These are phyloP conservation scores for Drosophila triauraria DNA, from an alignment of 1,140 invertebrate genomes.

Conservation along the genomic window DNA sequence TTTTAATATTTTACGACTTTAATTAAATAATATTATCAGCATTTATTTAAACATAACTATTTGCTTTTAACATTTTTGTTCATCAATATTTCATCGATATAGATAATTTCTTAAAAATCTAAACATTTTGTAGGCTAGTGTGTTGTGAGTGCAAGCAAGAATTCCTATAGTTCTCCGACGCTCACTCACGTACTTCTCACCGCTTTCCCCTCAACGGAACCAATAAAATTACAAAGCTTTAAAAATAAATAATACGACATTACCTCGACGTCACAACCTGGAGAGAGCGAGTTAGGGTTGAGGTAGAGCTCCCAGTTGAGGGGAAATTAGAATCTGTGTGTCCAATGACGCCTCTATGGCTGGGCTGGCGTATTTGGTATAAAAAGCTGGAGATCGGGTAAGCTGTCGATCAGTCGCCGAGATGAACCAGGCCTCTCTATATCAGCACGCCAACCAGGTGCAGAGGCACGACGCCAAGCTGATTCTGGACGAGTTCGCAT, in stretches of 20 bases:
- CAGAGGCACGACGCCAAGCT: constrained; percentile 89
- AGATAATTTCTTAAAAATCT: no score
- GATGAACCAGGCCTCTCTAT: constrained; percentile 81
- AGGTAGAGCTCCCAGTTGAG: not conserved
- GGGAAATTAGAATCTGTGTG: constrained; percentile 16
- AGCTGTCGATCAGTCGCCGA: constrained; percentile 45
- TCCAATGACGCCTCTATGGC: constrained; percentile 26
- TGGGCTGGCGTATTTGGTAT: constrained; percentile 38
- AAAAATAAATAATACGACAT: constrained; percentile 62
- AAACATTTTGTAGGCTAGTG: constrained; percentile 20
- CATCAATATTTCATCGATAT: no score
- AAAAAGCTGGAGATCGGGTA: constrained; percentile 51
- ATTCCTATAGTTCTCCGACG: constrained; percentile 4
- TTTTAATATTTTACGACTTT: no score
- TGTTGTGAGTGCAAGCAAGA: constrained; percentile 13
- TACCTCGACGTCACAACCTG: constrained; percentile 39
- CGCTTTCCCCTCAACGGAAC: constrained; percentile 13
- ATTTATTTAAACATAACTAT: no score
- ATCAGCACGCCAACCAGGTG: constrained; percentile 87
- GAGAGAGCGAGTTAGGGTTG: not conserved
- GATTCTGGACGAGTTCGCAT: constrained; percentile 88
- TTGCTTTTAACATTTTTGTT: no score
- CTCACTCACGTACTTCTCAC: not conserved
- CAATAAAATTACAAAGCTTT: constrained; percentile 57
- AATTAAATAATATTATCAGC: no score